These are phyloP conservation scores for Sebastes minor DNA, from an alignment of 2,797 vertebrate genomes.

Conservation along the genomic window DNA sequence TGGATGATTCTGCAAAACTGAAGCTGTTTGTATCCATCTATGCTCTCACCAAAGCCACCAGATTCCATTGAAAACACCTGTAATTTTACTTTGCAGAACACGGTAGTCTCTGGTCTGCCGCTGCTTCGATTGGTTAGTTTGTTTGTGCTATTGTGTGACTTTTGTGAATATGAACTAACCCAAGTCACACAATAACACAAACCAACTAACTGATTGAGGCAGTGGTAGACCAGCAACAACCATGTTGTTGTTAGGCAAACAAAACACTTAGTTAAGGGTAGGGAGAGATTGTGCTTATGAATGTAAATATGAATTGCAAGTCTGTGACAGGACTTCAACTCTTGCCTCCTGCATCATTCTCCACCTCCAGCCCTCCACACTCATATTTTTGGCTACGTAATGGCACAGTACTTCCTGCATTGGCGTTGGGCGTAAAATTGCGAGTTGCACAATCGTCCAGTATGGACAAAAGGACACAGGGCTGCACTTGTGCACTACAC, in stretches of 20 bases:
- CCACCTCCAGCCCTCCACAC: not conserved
- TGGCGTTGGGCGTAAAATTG: not conserved
- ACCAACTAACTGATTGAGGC: too few species aligned
- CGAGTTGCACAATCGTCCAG: not conserved
- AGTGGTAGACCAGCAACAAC: too few species aligned
- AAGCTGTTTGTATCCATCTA: too few species aligned
- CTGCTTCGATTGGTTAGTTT: too few species aligned
- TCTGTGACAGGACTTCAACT: not conserved
- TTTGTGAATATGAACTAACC: too few species aligned
- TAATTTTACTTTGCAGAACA: too few species aligned
- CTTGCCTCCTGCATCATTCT: not conserved
- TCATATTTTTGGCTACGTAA: not conserved
- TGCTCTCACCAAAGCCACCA: too few species aligned
- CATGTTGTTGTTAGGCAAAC: too few species aligned
- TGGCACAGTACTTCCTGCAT: not conserved
- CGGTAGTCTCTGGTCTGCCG: too few species aligned
- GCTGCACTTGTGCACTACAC: not conserved
- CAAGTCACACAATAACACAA: too few species aligned
- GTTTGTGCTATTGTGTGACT: too few species aligned
- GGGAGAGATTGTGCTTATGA: not conserved
- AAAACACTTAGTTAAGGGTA: not conserved
- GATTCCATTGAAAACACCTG: not conserved
- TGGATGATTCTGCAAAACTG: not conserved
- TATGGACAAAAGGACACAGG: not conserved
- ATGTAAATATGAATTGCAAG: not conserved